Base-by-base conservation (phyloP, 1,140 invertebrate genomes). In the Penaeus japonicus region DNA sequence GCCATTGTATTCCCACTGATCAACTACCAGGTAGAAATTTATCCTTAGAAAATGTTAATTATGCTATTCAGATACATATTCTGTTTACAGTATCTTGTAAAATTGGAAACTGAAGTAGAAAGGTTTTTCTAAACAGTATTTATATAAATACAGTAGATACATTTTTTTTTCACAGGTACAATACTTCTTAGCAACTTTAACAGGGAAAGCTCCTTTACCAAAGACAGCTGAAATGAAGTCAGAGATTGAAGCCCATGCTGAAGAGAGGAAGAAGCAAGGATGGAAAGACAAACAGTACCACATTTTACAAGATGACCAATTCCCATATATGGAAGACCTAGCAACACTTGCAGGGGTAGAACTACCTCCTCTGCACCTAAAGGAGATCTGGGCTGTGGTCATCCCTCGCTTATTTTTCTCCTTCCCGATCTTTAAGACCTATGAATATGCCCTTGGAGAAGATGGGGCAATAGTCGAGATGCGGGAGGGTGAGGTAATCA, bases 361-460 rank as follows among this genome's bases (percentile, higher is more conserved):
- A n/a, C 10, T 75, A 22, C 86, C 80, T 18, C 57, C 86, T 22
- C 10, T 27, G 24, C 82, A 82, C 65, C 22, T 53, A 32, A 53
- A 81, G 35, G 55, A 83, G 47, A 27, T 88, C 15, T 62, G 54
- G 62, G 47, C 5, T 15, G 75, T 83, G 27, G 80, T 88, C 17
- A 32, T 88, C 0, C 27, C 53, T n/a, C 57, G 86, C 10, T 15
- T 88, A 0, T 83, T 88, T 30, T 39, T 82, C 20, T 88, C 86
- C 18, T 88, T 83, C 27, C 79, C 86, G 0, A 70, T 77, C 39
- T 88, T 88, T 62, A 88, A 83, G 62, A 57, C n/a, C 24, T 88
- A 88, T 35, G 35, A 27, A 0, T 88, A 88, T 54, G 27, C 30
- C 20, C 32, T 82, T 47, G 27, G 30, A 4, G 24, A 32, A 10